phyloP scores from a whole-genome alignment of 2,797 vertebrate genomes.

The Karalla daura region DNA sequence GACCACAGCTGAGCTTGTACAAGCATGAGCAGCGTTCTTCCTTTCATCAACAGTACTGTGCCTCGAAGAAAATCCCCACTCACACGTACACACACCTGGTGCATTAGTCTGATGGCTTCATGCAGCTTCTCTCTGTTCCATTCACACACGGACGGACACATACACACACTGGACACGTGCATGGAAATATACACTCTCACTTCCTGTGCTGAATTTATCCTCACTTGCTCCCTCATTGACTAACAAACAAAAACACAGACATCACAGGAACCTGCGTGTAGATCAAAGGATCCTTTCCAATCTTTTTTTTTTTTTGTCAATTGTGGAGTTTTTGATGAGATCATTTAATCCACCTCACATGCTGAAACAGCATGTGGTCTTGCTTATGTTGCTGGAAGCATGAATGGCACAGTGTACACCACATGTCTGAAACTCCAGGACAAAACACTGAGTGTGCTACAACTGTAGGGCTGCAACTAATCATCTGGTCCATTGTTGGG shows the following conservation, averaged over 20 bases:
- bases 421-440: too few species aligned
- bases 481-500: too few species aligned
- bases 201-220: neutral
- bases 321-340: neutral
- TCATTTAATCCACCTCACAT: neutral
- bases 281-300: neutral
- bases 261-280: neutral
- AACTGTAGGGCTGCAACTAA: too few species aligned
- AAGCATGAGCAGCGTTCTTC: conserved; percentile 20
- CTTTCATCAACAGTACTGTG: conserved; percentile 64
- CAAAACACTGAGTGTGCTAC: too few species aligned
- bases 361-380: too few species aligned
- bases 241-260: neutral
- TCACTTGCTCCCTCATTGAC: neutral
- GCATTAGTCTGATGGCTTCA: conserved; percentile 29
- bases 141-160: conserved; percentile 1
- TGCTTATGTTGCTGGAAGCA: too few species aligned
- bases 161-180: neutral
- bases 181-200: neutral
- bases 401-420: too few species aligned
- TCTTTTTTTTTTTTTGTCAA: neutral
- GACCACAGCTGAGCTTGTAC: conserved; percentile 1
- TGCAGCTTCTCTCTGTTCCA: neutral
- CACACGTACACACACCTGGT: conserved; percentile 26
- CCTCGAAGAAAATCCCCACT: conserved; percentile 41